phyloP scores from a whole-genome alignment of 1,140 invertebrate genomes.

The Brachionus sp. region DNA sequence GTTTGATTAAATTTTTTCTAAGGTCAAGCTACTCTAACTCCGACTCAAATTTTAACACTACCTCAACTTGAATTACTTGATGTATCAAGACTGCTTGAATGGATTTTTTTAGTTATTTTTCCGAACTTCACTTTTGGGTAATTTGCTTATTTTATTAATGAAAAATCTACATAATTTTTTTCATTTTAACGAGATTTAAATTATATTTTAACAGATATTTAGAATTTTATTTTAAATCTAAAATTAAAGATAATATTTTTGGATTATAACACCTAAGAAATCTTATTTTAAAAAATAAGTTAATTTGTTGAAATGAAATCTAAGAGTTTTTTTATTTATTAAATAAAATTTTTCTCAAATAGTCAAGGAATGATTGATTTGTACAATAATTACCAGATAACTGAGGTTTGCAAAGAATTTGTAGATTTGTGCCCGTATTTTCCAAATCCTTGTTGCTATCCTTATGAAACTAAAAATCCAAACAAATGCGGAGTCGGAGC shows the following conservation, averaged over 20 bases:
- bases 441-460: conserved; percentile 30
- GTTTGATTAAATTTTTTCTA: background rate
- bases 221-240: no score
- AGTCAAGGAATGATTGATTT: conserved; percentile 21
- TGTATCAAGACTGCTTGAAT: conserved; percentile 51
- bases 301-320: no score
- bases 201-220: no score
- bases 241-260: no score
- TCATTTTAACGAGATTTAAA: no score
- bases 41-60: conserved; percentile 52
- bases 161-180: no score
- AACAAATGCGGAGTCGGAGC: background rate
- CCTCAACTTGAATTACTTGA: conserved; percentile 51
- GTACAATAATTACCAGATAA: conserved; percentile 4
- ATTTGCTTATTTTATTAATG: background rate
- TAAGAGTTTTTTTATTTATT: no score
- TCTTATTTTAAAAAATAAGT: no score
- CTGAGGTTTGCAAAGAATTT: background rate
- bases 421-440: background rate
- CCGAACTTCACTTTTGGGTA: conserved; percentile 55
- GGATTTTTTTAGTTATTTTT: conserved; percentile 56
- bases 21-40: conserved; percentile 53
- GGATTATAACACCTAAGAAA: no score
- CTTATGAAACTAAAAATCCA: background rate
- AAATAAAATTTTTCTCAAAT: background rate